Conservation (phyloP, 1,140 invertebrate species). For the Leptinotarsa undecemlineata region DNA sequence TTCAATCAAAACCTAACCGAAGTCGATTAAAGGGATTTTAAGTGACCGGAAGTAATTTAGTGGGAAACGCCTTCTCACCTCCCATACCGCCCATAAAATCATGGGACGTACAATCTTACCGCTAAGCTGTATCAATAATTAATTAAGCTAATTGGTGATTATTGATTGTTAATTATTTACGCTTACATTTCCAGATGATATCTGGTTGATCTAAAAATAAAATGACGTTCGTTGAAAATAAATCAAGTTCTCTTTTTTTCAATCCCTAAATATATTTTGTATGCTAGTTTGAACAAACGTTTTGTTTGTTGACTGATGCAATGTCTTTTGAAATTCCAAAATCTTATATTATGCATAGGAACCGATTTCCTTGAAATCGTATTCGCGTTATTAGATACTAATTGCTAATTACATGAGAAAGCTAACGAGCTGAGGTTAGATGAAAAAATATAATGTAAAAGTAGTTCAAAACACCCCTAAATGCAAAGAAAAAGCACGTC, state of each 20-base stretch:
- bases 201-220: background rate
- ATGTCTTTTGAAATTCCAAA: background rate
- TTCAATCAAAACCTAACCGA: slow-evolving; percentile 18
- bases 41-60: slow-evolving; percentile 26
- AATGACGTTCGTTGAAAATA: too few relatives aligned
- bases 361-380: background rate
- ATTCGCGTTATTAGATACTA: slow-evolving; percentile 22
- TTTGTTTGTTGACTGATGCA: too few relatives aligned
- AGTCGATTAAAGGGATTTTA: slow-evolving; percentile 17
- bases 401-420: slow-evolving; percentile 48
- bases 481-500: slow-evolving; percentile 50
- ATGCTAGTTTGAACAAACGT: too few relatives aligned
- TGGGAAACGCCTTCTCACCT: slow-evolving; percentile 17
- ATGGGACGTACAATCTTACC: slow-evolving; percentile 20
- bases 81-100: slow-evolving; percentile 22
- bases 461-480: slow-evolving; percentile 17
- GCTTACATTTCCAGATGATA: background rate
- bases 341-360: too few relatives aligned
- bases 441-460: slow-evolving; percentile 35
- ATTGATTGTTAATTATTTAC: slow-evolving; percentile 6
- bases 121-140: slow-evolving; percentile 24
- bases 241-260: too few relatives aligned
- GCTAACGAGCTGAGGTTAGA: slow-evolving; percentile 29
- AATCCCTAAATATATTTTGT: too few relatives aligned
- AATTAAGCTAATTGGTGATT: slow-evolving; percentile 18